Conservation (phyloP, 2,113 vertebrate genomes). For the Thamnophis sirtalis region DNA sequence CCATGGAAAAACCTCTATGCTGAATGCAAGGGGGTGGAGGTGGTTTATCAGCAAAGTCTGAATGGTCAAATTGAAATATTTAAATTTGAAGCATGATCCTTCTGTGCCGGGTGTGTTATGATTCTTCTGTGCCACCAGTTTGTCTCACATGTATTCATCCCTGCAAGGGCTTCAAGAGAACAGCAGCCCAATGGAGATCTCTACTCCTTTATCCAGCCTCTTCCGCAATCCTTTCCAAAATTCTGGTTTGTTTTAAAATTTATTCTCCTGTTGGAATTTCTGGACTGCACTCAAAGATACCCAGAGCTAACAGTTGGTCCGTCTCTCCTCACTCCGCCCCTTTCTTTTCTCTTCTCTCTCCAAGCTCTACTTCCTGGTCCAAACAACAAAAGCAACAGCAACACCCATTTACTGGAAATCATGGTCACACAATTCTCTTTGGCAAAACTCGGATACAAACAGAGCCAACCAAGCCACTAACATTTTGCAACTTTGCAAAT, state of each 20-base stretch:
- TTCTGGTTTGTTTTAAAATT: neutral
- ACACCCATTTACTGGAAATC: neutral
- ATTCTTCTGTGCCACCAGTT: neutral
- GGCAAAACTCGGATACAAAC: neutral
- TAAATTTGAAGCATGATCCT: neutral
- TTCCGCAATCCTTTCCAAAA: neutral
- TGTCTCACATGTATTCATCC: neutral
- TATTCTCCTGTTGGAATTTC: neutral
- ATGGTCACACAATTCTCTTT: neutral
- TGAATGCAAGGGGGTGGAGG: neutral
- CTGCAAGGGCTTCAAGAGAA: neutral
- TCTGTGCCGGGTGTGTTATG: neutral
- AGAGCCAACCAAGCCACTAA: neutral
- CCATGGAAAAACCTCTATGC: too few relatives aligned
- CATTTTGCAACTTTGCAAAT: neutral
- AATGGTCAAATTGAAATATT: neutral
- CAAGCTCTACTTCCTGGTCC: constrained; percentile 23
- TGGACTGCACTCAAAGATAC: too few relatives aligned
- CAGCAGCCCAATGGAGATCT: neutral
- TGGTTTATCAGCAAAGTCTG: neutral
- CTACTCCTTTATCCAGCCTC: neutral
- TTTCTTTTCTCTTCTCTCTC: neutral
- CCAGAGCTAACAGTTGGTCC: neutral
- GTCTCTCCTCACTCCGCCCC: neutral
- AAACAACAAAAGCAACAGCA: neutral